phyloP scores from a whole-genome alignment of 2,113 vertebrate species.

The Pelusios castaneus region DNA sequence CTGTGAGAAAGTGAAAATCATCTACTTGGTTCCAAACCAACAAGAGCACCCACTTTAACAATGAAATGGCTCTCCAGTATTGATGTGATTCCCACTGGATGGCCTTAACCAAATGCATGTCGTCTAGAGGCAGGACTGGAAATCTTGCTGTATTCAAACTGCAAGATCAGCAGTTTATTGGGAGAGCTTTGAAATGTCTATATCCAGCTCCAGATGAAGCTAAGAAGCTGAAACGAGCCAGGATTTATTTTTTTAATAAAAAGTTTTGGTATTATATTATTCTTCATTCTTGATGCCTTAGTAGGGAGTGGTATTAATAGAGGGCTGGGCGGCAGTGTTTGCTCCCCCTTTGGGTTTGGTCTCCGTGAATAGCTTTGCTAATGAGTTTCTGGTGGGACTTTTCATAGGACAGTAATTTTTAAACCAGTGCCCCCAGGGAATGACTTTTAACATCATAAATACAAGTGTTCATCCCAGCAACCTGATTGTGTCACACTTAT shows the following conservation, averaged over 20 bases:
- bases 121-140: background rate
- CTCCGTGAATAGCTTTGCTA: background rate
- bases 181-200: background rate
- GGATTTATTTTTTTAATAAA: background rate
- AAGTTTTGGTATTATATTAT: background rate
- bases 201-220: background rate
- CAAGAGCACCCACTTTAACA: background rate
- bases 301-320: background rate
- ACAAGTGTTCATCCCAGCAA: background rate
- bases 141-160: background rate
- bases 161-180: background rate
- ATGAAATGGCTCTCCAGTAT: background rate
- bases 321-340: background rate
- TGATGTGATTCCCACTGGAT: background rate
- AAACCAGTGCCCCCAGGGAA: background rate
- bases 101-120: background rate
- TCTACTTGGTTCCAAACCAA: background rate
- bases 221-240: background rate
- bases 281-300: background rate
- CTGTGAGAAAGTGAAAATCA: background rate
- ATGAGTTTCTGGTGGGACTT: constrained; percentile 29
- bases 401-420: constrained; percentile 15
- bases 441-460: background rate
- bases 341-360: accelerated
- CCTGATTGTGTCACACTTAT: background rate